phyloP scores from a whole-genome alignment of 2,797 vertebrate genomes.

The Notamacropus eugenii region DNA sequence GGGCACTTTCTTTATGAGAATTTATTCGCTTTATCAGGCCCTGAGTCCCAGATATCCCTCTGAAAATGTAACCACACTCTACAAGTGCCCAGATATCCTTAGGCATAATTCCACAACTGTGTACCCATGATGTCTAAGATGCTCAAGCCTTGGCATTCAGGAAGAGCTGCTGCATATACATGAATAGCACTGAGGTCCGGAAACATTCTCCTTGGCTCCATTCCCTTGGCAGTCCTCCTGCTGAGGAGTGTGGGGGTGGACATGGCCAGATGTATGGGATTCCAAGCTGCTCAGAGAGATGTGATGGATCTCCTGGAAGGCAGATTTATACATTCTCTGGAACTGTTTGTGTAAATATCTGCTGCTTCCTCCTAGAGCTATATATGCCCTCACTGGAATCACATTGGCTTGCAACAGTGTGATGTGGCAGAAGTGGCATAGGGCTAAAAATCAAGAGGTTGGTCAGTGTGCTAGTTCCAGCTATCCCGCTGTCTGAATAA shows the following conservation, averaged over 20 bases:
- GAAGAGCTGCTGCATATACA: background rate
- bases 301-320: background rate
- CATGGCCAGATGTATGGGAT: background rate
- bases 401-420: background rate
- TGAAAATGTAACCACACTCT: background rate
- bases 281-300: slow-evolving; percentile 18
- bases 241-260: background rate
- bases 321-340: background rate
- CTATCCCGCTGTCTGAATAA: background rate
- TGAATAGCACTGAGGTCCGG: background rate
- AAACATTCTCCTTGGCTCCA: background rate
- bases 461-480: background rate
- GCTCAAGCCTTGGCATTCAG: background rate
- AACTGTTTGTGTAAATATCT: background rate
- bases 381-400: background rate
- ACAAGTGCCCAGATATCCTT: background rate
- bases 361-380: slow-evolving; percentile 5
- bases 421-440: background rate
- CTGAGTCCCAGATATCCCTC: slow-evolving; percentile 4
- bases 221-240: background rate
- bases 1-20: slow-evolving; percentile 32
- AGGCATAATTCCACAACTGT: background rate
- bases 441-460: background rate
- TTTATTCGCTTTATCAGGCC: slow-evolving; percentile 41
- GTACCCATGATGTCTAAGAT: background rate